Conservation (phyloP, 2,888 invertebrate species). For the Sminthurinus aureus region DNA sequence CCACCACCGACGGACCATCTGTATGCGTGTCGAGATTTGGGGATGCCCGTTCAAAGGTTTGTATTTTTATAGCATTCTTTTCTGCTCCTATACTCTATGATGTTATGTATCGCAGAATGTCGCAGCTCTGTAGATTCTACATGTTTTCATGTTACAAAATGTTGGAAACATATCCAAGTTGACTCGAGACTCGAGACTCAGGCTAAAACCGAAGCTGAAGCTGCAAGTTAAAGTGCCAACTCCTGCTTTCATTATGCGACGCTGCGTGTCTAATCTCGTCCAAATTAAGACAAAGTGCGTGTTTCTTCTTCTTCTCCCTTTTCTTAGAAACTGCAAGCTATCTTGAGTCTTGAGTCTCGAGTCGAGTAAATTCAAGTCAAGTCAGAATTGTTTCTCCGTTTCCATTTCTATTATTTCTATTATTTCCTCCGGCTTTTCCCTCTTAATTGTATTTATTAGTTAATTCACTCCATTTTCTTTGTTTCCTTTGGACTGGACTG, state of each 20-base stretch:
- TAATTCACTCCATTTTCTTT: conserved; percentile 29
- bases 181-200: no score
- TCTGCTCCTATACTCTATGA: no score
- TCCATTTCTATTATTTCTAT: conserved; percentile 3
- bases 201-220: not conserved
- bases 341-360: not conserved
- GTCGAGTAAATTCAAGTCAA: not conserved
- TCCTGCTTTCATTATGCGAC: conserved; percentile 52
- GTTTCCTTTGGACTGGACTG: not conserved
- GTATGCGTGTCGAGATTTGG: conserved; percentile 89
- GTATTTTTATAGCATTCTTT: conserved; percentile 35
- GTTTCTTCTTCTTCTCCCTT: conserved; percentile 1
- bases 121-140: conserved; percentile 10
- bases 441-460: conserved; percentile 40
- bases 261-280: conserved; percentile 51
- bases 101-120: not conserved
- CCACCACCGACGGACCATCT: conserved; percentile 82
- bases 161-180: not conserved
- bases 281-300: conserved; percentile 58
- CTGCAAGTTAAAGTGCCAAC: conserved; percentile 52
- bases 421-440: not conserved
- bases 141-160: not conserved
- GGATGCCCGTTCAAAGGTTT: conserved; percentile 84
- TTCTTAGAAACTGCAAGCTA: not conserved
- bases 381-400: not conserved